Evolutionary conservation across 2,113 vertebrate genomes (phyloP).

Genomic region (Heteronetta atricapilla): DNA sequence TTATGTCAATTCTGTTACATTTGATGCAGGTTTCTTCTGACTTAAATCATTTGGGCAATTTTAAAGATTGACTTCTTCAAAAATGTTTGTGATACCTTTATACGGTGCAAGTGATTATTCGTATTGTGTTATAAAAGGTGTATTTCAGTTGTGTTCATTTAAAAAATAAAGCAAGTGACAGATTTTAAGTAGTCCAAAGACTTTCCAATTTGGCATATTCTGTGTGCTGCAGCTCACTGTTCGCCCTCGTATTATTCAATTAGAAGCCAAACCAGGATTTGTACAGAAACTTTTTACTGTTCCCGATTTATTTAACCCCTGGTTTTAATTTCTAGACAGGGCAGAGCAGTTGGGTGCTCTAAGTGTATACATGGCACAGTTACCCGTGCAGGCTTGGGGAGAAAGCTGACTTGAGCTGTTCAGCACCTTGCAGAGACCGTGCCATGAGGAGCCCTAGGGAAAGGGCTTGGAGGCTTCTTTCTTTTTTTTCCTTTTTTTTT

Average conservation of each 20-base stretch:
- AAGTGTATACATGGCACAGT: not conserved
- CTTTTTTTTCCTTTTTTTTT: not conserved
- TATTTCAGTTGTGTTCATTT: not conserved
- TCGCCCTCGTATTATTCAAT: not conserved
- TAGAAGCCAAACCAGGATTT: not conserved
- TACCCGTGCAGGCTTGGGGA: rapidly evolving
- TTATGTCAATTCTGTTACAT: not conserved
- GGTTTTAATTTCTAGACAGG: not conserved
- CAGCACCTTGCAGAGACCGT: not conserved
- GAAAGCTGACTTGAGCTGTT: not conserved
- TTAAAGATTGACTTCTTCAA: not conserved
- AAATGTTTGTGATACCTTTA: not conserved
- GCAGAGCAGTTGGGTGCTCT: not conserved
- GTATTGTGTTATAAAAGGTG: not conserved
- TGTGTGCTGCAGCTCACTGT: not conserved
- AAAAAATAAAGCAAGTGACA: not conserved
- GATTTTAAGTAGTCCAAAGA: not conserved
- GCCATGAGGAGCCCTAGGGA: not conserved
- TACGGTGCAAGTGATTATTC: not conserved
- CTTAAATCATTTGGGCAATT: not conserved
- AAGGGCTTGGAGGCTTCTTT: not conserved
- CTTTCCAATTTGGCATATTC: not conserved
- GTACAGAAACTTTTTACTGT: not conserved
- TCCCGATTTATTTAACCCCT: rapidly evolving
- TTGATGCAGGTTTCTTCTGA: not conserved